Conservation (phyloP, 37 sponge, comb jelly and placozoan species). For the Amphimedon queenslandica region DNA sequence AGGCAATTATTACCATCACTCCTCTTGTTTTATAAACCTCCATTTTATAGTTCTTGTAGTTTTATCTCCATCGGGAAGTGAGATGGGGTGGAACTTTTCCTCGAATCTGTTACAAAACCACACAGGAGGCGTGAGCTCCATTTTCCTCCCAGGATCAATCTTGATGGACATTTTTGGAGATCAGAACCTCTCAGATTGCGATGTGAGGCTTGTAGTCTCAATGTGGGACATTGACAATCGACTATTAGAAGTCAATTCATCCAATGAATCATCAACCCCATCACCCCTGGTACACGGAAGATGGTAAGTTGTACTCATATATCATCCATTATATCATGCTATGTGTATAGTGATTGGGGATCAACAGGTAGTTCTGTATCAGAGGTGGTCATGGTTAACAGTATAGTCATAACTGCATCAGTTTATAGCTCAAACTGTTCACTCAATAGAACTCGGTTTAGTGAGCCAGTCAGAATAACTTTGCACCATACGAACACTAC, state of each 20-base stretch:
- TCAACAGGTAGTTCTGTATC: neutral
- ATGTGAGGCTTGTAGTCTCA: constrained; percentile 29
- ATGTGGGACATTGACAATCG: constrained; percentile 18
- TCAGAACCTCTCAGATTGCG: neutral
- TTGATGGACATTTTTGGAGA: constrained; percentile 2
- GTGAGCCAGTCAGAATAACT: constrained; percentile 39
- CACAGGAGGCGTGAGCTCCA: neutral
- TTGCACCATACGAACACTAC: constrained; percentile 29
- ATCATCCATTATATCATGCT: neutral
- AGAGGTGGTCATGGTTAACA: constrained; percentile 23
- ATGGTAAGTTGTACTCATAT: constrained; percentile 15
- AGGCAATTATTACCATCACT: neutral
- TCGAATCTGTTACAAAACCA: neutral
- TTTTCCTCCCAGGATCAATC: constrained; percentile 19
- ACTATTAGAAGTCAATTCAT: neutral
- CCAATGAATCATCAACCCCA: neutral
- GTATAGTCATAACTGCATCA: constrained; percentile 38
- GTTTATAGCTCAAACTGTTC: constrained; percentile 9
- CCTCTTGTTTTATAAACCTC: constrained; percentile 2
- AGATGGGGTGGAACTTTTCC: neutral
- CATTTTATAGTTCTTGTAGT: constrained; percentile 2
- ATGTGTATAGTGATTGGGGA: constrained; percentile 33
- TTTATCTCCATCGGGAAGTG: neutral
- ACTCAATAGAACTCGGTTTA: constrained; percentile 25
- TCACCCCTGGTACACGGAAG: constrained; percentile 12